A percentile compares a stretch with the other conserved stretches of the same genome.
Evolutionary conservation across 2,113 vertebrate species (phyloP).

Genomic region (Ariopsis seemanni): DNA sequence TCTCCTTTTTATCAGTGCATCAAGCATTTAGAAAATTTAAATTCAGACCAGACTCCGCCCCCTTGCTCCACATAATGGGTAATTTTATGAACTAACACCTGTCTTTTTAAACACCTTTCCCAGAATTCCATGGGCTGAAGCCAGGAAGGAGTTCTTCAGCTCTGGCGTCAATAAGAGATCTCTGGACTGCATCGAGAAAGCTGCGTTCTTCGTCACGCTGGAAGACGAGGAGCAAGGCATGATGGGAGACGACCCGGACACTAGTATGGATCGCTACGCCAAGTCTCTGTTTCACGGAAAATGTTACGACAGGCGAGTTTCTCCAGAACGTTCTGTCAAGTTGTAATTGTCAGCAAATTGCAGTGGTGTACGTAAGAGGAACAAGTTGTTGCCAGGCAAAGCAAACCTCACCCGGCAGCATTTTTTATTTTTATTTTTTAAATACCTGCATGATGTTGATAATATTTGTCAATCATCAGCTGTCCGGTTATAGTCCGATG

Average conservation of each 20-base stretch:
- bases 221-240: slow-evolving; percentile 80
- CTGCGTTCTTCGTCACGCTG: slow-evolving; percentile 84
- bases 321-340: not conserved
- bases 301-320: slow-evolving; percentile 82
- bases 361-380: not conserved
- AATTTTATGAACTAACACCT: not conserved
- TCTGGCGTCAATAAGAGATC: slow-evolving; percentile 73
- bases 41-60: not conserved
- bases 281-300: slow-evolving; percentile 83
- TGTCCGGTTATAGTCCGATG: too few relatives aligned
- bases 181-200: slow-evolving; percentile 81
- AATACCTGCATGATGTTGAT: too few relatives aligned
- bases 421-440: too few relatives aligned
- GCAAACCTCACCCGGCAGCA: too few relatives aligned
- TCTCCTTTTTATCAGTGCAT: not conserved
- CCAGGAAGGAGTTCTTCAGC: slow-evolving; percentile 75
- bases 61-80: not conserved
- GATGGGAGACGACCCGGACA: slow-evolving; percentile 72
- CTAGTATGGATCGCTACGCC: slow-evolving; percentile 79
- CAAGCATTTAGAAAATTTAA: not conserved
- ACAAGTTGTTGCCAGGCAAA: too few relatives aligned
- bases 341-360: not conserved
- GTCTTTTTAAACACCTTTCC: slow-evolving; percentile 16
- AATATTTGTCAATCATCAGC: too few relatives aligned
- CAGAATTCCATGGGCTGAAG: slow-evolving; percentile 83